Conservation (phyloP, 2,888 invertebrate species). For the Drosophila nr. fundita region DNA sequence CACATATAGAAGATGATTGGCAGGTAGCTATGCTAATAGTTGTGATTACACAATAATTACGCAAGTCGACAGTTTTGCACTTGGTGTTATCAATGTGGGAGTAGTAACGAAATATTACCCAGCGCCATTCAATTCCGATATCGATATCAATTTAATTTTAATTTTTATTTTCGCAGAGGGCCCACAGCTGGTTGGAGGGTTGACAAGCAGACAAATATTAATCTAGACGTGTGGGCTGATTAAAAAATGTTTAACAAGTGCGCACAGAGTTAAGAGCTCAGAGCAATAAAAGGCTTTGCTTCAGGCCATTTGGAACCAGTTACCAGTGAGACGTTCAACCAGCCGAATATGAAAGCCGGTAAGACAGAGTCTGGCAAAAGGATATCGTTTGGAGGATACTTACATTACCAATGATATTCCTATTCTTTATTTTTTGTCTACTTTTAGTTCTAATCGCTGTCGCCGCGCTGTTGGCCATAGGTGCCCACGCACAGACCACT, state of each 20-base stretch:
- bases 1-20: constrained; percentile 18
- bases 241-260: constrained; percentile 59
- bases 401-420: neutral
- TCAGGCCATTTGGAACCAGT: constrained; percentile 36
- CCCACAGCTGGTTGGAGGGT: constrained; percentile 4
- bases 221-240: constrained; percentile 71
- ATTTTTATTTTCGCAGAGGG: constrained; percentile 51
- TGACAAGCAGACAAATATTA: constrained; percentile 68
- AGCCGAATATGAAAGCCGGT: constrained; percentile 65
- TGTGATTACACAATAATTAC: constrained; percentile 44
- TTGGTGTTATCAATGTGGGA: constrained; percentile 38
- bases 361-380: constrained; percentile 34
- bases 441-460: constrained; percentile 64
- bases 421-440: neutral
- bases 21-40: constrained; percentile 27
- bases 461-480: constrained; percentile 53
- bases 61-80: constrained; percentile 2
- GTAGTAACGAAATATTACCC: constrained; percentile 53
- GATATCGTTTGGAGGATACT: neutral
- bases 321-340: constrained; percentile 46
- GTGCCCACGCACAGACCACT: constrained; percentile 32
- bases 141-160: constrained; percentile 43
- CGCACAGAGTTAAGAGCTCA: constrained; percentile 2
- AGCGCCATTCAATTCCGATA: constrained; percentile 24
- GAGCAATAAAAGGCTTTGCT: constrained; percentile 62